Conservation (phyloP, 2,888 invertebrate genomes). For the Drosophila cracens region DNA sequence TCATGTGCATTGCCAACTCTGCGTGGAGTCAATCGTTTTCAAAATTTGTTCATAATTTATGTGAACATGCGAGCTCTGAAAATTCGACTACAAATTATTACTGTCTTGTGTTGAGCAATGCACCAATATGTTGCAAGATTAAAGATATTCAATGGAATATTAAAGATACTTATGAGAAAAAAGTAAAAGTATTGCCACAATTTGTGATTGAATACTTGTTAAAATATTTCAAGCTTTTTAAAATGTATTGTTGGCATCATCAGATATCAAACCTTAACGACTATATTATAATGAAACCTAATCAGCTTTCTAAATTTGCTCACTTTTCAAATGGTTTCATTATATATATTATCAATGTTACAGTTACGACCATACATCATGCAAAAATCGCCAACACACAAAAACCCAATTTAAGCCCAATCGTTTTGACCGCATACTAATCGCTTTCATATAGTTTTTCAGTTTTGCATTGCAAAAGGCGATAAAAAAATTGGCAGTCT, state of each 20-base stretch:
- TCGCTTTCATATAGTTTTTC: constrained; percentile 36
- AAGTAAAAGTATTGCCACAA: constrained; percentile 6
- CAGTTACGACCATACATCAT: constrained; percentile 17
- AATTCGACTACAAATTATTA: constrained; percentile 49
- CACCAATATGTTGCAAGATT: constrained; percentile 35
- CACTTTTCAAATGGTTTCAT: not conserved
- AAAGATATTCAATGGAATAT: constrained; percentile 22
- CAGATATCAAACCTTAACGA: not conserved
- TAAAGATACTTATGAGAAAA: not conserved
- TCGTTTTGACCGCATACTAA: constrained; percentile 31
- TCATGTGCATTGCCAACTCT: constrained; percentile 55
- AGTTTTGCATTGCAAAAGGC: constrained; percentile 38
- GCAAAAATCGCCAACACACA: constrained; percentile 18
- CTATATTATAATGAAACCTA: not conserved
- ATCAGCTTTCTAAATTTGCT: not conserved
- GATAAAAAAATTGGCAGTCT: constrained; percentile 69
- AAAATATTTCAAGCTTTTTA: not conserved
- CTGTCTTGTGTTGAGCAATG: constrained; percentile 37
- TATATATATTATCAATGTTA: not conserved
- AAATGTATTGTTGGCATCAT: not conserved
- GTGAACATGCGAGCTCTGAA: constrained; percentile 39
- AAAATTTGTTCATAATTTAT: constrained; percentile 59
- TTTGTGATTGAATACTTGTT: not conserved
- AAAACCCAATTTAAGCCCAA: constrained; percentile 18
- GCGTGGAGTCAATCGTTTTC: constrained; percentile 64